Conservation (phyloP, 2,113 vertebrate genomes). For the Neogobius melanostomus region DNA sequence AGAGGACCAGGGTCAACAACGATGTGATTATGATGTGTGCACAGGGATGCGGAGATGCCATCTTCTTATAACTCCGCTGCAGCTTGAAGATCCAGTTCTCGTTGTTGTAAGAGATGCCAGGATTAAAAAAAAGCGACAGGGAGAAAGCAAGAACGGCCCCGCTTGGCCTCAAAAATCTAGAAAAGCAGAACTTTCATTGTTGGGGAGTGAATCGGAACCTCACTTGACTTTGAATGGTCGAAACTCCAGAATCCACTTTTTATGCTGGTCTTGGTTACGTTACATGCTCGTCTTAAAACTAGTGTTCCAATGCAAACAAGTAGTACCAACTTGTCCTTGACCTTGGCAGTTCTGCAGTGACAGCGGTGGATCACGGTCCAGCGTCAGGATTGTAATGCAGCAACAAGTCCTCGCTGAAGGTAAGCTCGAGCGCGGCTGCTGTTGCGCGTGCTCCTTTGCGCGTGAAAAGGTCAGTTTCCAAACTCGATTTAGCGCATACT, state of each 20-base stretch:
- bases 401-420: slow-evolving; percentile 5
- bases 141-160: background rate
- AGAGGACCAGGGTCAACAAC: slow-evolving; percentile 21
- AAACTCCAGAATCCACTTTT: background rate
- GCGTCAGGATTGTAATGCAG: background rate
- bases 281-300: background rate
- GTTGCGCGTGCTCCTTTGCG: background rate
- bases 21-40: slow-evolving; percentile 11
- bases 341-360: slow-evolving; percentile 28
- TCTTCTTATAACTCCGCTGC: slow-evolving; percentile 23
- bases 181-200: slow-evolving; percentile 6
- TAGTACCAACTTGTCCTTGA: slow-evolving; percentile 5
- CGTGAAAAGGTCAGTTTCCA: background rate
- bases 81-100: background rate
- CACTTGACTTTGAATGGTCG: background rate
- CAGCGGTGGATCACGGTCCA: slow-evolving; percentile 9
- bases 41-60: slow-evolving; percentile 38
- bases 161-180: background rate
- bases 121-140: slow-evolving; percentile 3
- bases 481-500: background rate
- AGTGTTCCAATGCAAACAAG: background rate
- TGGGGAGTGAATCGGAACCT: background rate
- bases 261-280: background rate
- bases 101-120: background rate
- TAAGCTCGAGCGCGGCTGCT: background rate